Percentiles rank a stretch among this genome's conserved stretches.
Conservation (phyloP, 1,140 invertebrate genomes). For the Mizuhopecten yessoensis region DNA sequence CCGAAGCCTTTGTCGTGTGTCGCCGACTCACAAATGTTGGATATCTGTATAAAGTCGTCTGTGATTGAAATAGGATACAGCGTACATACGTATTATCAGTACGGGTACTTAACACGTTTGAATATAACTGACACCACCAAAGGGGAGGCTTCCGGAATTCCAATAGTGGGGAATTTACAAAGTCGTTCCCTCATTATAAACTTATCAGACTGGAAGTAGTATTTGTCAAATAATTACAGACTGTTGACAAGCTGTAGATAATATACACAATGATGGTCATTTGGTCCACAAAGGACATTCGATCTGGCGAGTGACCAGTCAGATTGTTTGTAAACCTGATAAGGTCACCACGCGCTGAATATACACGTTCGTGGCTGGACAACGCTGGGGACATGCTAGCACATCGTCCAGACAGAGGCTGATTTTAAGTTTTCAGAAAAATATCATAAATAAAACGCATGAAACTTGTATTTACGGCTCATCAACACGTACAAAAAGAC, state of each 20-base stretch:
- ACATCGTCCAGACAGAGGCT: too few species aligned
- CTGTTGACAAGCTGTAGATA: background rate
- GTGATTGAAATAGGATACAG: background rate
- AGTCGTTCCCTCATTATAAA: background rate
- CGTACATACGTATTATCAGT: background rate
- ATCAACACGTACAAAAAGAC: background rate
- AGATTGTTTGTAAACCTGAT: background rate
- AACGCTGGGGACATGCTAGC: too few species aligned
- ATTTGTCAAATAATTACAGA: slow-evolving; percentile 29
- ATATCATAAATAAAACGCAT: background rate
- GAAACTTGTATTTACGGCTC: background rate
- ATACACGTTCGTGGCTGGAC: background rate
- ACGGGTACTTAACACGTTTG: background rate
- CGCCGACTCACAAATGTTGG: background rate
- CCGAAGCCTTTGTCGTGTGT: background rate
- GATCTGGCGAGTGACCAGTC: background rate
- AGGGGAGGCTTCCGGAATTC: slow-evolving; percentile 14
- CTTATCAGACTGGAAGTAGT: background rate
- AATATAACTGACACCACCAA: background rate
- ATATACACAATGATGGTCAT: slow-evolving; percentile 5
- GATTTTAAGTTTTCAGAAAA: too few species aligned
- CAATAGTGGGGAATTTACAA: background rate
- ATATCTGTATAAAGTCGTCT: background rate
- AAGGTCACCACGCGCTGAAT: background rate
- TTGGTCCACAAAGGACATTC: background rate